phyloP scores from a whole-genome alignment of 1,140 invertebrate genomes.

The Drosophila simulans region DNA sequence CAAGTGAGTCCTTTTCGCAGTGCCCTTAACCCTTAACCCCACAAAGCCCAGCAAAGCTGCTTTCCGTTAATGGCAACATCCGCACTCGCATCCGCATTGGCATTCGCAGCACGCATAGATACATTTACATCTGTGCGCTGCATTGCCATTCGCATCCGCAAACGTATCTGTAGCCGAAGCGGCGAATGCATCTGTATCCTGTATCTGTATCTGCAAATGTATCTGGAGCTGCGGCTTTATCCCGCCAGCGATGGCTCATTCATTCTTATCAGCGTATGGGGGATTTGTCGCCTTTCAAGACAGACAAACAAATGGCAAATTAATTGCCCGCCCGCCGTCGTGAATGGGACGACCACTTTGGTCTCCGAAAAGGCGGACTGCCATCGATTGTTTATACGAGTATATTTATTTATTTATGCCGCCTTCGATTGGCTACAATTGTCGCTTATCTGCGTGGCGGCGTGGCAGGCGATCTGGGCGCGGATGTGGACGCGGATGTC shows the following conservation, averaged over 20 bases:
- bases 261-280: slow-evolving; percentile 79
- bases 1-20: slow-evolving; percentile 1
- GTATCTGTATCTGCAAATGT: neutral
- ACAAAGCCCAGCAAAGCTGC: slow-evolving; percentile 26
- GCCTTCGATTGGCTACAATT: slow-evolving; percentile 73
- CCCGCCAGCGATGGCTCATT: slow-evolving; percentile 59
- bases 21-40: slow-evolving; percentile 39
- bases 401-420: slow-evolving; percentile 72
- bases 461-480: slow-evolving; percentile 1
- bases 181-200: neutral
- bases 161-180: slow-evolving; percentile 17
- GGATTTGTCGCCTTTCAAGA: slow-evolving; percentile 69
- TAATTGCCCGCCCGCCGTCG: slow-evolving; percentile 61
- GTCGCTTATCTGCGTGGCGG: slow-evolving; percentile 62
- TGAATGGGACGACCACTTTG: slow-evolving; percentile 17
- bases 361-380: slow-evolving; percentile 8
- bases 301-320: slow-evolving; percentile 74
- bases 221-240: slow-evolving; percentile 20
- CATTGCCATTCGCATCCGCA: slow-evolving; percentile 1
- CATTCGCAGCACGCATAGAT: slow-evolving; percentile 12
- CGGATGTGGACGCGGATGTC: slow-evolving; percentile 1
- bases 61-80: slow-evolving; percentile 4
- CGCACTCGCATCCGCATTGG: neutral
- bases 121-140: slow-evolving; percentile 7
- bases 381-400: slow-evolving; percentile 68